Evolutionary conservation across 2,797 vertebrate genomes (phyloP), one percentile per base, ranked within the genome.

Genomic region (Cirrhinus molitorella): DNA sequence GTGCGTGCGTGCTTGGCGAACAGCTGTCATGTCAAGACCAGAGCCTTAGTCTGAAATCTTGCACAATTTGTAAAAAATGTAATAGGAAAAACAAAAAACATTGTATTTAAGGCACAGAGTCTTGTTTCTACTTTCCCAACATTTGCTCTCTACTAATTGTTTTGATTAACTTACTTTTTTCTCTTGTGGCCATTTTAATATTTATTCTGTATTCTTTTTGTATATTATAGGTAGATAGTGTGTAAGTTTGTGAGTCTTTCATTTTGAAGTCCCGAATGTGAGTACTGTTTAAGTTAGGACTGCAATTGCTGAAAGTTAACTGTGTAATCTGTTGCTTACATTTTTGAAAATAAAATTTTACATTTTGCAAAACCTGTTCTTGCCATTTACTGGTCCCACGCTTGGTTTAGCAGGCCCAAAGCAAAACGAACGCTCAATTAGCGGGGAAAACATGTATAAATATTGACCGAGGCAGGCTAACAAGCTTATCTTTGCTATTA

Each of bases 221-320:
- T 98, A 98, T 96, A 98, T 97, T 98, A 97, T 96, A 97, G 96
- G 95, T 97, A 97, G 96, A 96, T 96, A 95, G 94, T 97, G 96
- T 95, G 93, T 95, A 94, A 96, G 96, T 98, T 96, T 98, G 96
- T 99, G 96, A 97, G 97, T 98, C 97, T 97, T 97, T 99, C 94
- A 96, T 97, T 99, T 97, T 97, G 96, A 97, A 97, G 96, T 97
- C 96, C 97, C 96, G 97, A 96, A 98, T 97, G 96, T 99, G 94
- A 95, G 97, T 98, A 97, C 96, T 96, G 97, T 98, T 99, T 97
- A 96, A 97, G 97, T 98, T 99, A 98, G 97, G 98, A 97, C 96
- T 99, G 97, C 97, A 98, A 99, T 98, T 98, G 97, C 98, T 98
- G 98, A 99, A 98, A 97, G 97, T 98, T 96, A 97, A 95, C 95